phyloP scores from a whole-genome alignment of 2,888 invertebrate species.

The Oithona nana region DNA sequence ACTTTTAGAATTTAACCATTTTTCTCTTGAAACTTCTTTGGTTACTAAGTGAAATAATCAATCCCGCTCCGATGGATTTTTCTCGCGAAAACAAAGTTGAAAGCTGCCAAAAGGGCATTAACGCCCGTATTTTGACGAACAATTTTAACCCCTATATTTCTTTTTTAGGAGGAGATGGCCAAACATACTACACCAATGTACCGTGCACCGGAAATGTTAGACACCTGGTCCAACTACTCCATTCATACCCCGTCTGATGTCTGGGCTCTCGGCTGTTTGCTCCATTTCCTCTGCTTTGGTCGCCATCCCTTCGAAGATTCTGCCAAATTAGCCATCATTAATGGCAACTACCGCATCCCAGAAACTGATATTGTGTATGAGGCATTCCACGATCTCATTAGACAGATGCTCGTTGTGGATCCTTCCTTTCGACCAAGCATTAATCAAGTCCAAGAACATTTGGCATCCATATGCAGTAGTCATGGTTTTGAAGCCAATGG shows the following conservation, averaged over 20 bases:
- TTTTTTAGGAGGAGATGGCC: constrained; percentile 31
- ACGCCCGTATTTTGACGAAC: no score
- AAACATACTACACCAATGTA: constrained; percentile 51
- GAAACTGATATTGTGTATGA: constrained; percentile 62
- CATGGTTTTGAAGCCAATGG: not conserved
- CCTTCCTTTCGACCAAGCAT: not conserved
- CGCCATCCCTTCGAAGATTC: constrained; percentile 91
- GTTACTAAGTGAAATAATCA: no score
- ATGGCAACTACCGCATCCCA: constrained; percentile 77
- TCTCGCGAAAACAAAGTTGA: no score
- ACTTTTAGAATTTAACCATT: no score
- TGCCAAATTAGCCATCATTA: constrained; percentile 81
- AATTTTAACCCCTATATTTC: no score
- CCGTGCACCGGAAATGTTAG: constrained; percentile 92
- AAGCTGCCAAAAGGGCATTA: no score
- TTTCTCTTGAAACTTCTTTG: no score
- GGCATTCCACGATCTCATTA: constrained; percentile 72
- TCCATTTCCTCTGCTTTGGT: constrained; percentile 76
- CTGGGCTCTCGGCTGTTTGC: constrained; percentile 92
- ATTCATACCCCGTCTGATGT: constrained; percentile 79
- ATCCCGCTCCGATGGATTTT: no score
- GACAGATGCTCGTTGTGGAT: constrained; percentile 35
- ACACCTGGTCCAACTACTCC: constrained; percentile 85
- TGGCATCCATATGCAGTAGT: not conserved
- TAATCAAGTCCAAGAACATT: not conserved